Evolutionary conservation across 30 jellyfish, hydroid and myxozoan species (phyloP).

Genomic region (Aurelia aurita complex sp. Pacific): DNA sequence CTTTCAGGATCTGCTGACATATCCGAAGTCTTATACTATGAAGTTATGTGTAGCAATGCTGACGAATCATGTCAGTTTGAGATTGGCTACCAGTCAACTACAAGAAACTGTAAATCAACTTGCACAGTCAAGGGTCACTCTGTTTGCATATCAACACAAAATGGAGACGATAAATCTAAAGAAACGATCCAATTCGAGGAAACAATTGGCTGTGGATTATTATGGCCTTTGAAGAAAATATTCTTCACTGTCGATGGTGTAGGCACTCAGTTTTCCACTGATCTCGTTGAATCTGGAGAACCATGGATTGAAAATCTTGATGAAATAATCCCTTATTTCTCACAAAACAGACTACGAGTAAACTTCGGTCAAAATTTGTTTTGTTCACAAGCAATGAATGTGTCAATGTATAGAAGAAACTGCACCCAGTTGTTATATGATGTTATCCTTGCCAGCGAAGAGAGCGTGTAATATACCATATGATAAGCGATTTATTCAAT

Average conservation of each 20-base stretch:
- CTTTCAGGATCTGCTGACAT: conserved; percentile 25
- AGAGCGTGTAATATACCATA: neutral
- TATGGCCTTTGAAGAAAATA: conserved; percentile 47
- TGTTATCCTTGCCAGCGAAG: conserved; percentile 37
- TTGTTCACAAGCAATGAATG: conserved; percentile 63
- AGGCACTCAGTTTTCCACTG: conserved; percentile 18
- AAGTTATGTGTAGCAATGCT: conserved; percentile 5
- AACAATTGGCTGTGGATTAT: conserved; percentile 80
- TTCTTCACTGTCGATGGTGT: conserved; percentile 75
- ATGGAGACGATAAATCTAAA: neutral
- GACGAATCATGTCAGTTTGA: neutral
- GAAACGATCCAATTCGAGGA: conserved; percentile 30
- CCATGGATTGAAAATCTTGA: conserved; percentile 42
- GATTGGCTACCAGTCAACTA: conserved; percentile 63
- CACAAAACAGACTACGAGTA: conserved; percentile 27
- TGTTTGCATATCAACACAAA: conserved; percentile 1
- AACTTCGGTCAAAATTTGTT: conserved; percentile 68
- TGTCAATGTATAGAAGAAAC: conserved; percentile 19
- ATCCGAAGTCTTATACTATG: conserved; percentile 36
- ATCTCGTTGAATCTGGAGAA: conserved; percentile 19
- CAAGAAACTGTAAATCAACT: neutral
- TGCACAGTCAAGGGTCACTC: conserved; percentile 29
- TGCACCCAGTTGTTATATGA: conserved; percentile 25
- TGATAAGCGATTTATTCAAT: too few species aligned
- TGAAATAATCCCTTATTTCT: conserved; percentile 64